Conservation (phyloP, 2,888 invertebrate genomes). For the Cheilosia variabilis region DNA sequence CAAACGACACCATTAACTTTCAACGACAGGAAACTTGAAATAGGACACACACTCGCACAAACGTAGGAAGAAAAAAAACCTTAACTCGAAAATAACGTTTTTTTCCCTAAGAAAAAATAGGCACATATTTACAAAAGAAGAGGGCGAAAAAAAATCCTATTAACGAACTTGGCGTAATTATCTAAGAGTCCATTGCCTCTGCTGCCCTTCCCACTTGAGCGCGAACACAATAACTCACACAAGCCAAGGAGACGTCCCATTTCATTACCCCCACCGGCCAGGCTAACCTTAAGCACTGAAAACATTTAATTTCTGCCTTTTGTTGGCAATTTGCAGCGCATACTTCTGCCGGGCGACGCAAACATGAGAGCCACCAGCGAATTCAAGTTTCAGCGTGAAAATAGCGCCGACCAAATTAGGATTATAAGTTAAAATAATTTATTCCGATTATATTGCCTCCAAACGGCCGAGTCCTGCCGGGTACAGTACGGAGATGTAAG, state of each 20-base stretch:
- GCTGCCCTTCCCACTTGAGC: not conserved
- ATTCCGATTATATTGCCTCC: conserved; percentile 66
- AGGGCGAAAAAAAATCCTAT: conserved; percentile 15
- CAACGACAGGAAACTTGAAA: too few relatives aligned
- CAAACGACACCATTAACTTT: too few relatives aligned
- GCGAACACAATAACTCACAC: conserved; percentile 32
- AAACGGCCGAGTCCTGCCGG: not conserved
- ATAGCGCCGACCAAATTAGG: conserved; percentile 53
- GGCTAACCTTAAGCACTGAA: conserved; percentile 36
- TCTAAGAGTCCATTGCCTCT: conserved; percentile 30
- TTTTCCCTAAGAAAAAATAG: not conserved
- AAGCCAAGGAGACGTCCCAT: not conserved
- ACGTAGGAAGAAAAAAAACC: too few relatives aligned
- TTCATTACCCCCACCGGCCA: not conserved
- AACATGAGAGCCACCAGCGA: conserved; percentile 16
- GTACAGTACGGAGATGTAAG: conserved; percentile 33
- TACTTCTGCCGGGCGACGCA: conserved; percentile 1
- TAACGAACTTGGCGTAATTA: conserved; percentile 59
- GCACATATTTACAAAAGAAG: not conserved
- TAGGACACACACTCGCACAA: too few relatives aligned
- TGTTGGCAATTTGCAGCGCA: conserved; percentile 23
- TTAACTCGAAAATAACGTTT: not conserved
- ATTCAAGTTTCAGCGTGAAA: conserved; percentile 45
- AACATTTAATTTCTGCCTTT: conserved; percentile 61
- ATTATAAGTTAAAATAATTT: conserved; percentile 70